Base-by-base conservation (phyloP, 2,113 vertebrate genomes). In the Passer domesticus region DNA sequence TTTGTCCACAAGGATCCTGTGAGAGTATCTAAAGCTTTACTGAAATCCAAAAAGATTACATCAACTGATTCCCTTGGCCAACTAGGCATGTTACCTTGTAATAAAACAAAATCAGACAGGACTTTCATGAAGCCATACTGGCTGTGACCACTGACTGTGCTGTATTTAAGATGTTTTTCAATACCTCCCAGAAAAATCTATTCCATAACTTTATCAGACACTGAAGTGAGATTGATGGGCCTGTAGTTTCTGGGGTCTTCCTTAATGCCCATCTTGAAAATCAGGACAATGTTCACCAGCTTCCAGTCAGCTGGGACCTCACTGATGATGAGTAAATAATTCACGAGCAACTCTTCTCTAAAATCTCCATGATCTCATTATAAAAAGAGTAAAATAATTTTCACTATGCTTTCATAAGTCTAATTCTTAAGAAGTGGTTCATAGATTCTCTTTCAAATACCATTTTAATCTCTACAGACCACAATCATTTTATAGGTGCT, bases 211-310 rank as follows among this genome's bases (percentile, higher is more conserved):
- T 44, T 18, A 68, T 7, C 20, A 75, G 46, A 23, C 21, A 53
- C n/a, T n/a, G 69, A 60, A 75, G 13, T 25, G 60, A 81, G 23
- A 67, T 11, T 52, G 23, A 67, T 4, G 2, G 28, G n/a, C 24
- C 30, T 15, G 9, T 47, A n/a, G 28, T 60, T 75, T 75, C 28
- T 35, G 46, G 44, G 14, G 22, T 68, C 55, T 28, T 69, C 46
- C 23, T 39, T 77, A 68, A 44, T 21, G 30, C 20, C 24, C 21
- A 10, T 60, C 62, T 53, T 75, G 53, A 82, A 83, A 53, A 60
- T 2, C 0, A 0, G 25, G n/a, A 68, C 46, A 75, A 68, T 25
- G 30, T 10, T 53, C 16, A 11, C 30, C n/a, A 60, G 39, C 17
- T 68, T 60, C 20, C 30, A 75, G n/a, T 53, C 62, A 68, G 16